Percentiles rank a stretch among this genome's conserved stretches.
These are phyloP conservation scores for Drosophila sucinea DNA, from an alignment of 1,140 invertebrate species.

Conservation along the genomic window DNA sequence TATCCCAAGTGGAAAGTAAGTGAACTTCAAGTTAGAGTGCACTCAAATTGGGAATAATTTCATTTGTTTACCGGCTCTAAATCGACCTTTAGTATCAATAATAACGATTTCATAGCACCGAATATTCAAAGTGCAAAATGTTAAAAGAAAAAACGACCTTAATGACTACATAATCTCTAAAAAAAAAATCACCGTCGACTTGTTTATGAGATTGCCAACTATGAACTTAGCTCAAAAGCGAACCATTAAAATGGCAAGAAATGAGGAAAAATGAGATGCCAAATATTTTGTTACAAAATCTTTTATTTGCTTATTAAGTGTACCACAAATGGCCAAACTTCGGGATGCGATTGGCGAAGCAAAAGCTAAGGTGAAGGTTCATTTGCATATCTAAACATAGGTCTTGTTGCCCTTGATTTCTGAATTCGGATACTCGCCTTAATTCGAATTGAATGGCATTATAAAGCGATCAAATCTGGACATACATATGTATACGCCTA, in stretches of 20 bases:
- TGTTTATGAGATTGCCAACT: conserved; percentile 38
- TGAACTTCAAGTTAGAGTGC: not conserved
- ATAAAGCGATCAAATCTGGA: not conserved
- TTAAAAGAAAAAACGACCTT: conserved; percentile 28
- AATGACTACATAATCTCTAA: not conserved
- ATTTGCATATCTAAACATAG: conserved; percentile 61
- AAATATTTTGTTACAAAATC: conserved; percentile 61
- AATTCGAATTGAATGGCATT: conserved; percentile 54
- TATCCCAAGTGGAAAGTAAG: not conserved
- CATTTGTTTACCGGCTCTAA: not conserved
- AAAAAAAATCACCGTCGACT: conserved; percentile 11
- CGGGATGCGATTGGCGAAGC: conserved; percentile 49
- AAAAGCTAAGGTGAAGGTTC: conserved; percentile 66
- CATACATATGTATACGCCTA: not conserved
- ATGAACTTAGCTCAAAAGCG: conserved; percentile 30
- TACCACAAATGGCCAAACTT: conserved; percentile 54
- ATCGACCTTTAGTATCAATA: not conserved
- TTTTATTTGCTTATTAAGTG: conserved; percentile 28
- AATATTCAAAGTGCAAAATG: conserved; percentile 9
- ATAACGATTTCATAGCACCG: conserved; percentile 17
- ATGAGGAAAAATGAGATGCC: conserved; percentile 41
- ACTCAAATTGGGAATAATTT: not conserved
- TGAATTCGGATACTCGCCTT: conserved; percentile 29
- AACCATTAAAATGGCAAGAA: conserved; percentile 45
- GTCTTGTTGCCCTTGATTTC: conserved; percentile 56